These are phyloP conservation scores for Siniperca undulata DNA, from an alignment of 2,797 vertebrate genomes.

Conservation along the genomic window DNA sequence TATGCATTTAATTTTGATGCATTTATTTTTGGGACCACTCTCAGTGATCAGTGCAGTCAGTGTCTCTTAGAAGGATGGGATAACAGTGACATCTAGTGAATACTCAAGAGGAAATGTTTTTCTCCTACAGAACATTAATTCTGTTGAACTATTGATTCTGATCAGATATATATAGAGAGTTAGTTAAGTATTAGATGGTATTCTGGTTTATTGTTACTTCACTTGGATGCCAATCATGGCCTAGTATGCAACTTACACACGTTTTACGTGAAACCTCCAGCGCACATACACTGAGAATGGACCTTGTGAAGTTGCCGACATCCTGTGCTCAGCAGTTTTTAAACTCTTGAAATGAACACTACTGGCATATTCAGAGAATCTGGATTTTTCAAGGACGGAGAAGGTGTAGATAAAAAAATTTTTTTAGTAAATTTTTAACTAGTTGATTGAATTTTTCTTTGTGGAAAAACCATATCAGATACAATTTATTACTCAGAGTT, in stretches of 20 bases:
- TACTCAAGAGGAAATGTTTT: neutral
- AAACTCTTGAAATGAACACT: too few species aligned
- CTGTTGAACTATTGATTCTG: neutral
- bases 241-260: neutral
- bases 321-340: too few species aligned
- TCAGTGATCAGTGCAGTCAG: neutral
- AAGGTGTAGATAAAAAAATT: too few species aligned
- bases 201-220: neutral
- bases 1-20: conserved; percentile 47
- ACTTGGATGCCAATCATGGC: neutral
- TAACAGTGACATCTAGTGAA: conserved; percentile 83
- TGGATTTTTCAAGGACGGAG: neutral
- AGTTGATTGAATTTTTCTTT: neutral
- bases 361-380: neutral
- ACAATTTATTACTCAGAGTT: neutral
- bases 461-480: too few species aligned
- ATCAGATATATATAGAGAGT: neutral
- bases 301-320: neutral
- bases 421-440: neutral
- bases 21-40: conserved; percentile 33
- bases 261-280: neutral
- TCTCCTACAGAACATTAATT: neutral
- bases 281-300: neutral
- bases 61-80: conserved; percentile 14
- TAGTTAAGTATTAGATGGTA: neutral